A percentile compares a stretch with the other conserved stretches of the same genome.
Evolutionary conservation across 2,888 invertebrate species (phyloP).

Genomic region (Caradrina kadenii): DNA sequence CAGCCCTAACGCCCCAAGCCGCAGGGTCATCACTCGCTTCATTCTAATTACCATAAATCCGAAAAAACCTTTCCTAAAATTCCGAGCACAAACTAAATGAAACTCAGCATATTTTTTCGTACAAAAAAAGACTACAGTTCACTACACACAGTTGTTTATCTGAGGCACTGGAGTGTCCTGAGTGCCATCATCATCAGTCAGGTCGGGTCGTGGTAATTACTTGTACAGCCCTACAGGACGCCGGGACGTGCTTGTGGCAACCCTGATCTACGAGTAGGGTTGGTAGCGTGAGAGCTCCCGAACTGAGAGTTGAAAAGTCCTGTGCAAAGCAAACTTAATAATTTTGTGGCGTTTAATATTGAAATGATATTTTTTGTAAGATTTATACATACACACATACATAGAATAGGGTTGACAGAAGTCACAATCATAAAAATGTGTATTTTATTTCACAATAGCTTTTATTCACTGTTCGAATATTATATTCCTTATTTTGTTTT

Average conservation of each 20-base stretch:
- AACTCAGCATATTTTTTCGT: constrained; percentile 52
- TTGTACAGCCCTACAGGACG: constrained; percentile 62
- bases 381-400: background rate
- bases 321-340: constrained; percentile 19
- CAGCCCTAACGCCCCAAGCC: constrained; percentile 13
- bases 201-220: constrained; percentile 59
- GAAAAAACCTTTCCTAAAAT: constrained; percentile 49
- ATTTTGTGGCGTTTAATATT: constrained; percentile 20
- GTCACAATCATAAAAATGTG: too few relatives aligned
- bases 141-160: constrained; percentile 60
- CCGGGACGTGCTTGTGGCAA: constrained; percentile 59
- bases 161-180: constrained; percentile 51
- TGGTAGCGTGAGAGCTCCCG: constrained; percentile 24
- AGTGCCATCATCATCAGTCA: constrained; percentile 66
- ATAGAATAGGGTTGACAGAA: too few relatives aligned
- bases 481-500: too few relatives aligned
- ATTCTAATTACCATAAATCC: constrained; percentile 54
- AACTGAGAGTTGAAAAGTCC: constrained; percentile 23
- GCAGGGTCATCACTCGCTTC: constrained; percentile 33
- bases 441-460: too few relatives aligned
- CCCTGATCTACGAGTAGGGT: constrained; percentile 57
- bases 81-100: constrained; percentile 53
- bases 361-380: constrained; percentile 19
- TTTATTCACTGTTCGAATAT: too few relatives aligned
- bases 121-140: constrained; percentile 54